Base-by-base conservation (phyloP, 2,888 invertebrate genomes). In the Fragum whitleyi region DNA sequence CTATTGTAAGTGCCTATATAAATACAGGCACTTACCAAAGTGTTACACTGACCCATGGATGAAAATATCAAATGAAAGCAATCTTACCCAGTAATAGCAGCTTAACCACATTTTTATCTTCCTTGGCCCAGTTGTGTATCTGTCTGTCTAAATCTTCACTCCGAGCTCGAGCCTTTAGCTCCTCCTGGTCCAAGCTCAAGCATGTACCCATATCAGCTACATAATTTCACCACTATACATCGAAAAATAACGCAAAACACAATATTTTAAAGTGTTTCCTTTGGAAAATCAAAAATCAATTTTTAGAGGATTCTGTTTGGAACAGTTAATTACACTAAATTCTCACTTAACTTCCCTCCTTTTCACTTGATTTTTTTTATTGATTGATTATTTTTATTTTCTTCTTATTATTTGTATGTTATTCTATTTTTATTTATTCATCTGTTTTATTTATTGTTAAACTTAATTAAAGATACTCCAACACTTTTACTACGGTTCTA, bases 121-220 rank as follows among this genome's bases (percentile, higher is more conserved):
- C 95, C 90, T 95, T 95, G 11, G 95, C 95, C 83, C 95, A 94
- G 85, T 95, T 95, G 74, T 95, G 95, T 59, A 96, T 93, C 89
- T 95, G 95, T 86, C 95, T 94, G 91, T 96, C 96, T 77, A 96
- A 96, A 89, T 95, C 95, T 86, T 95, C 95, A 91, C 96, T 96
- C 57, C 95, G 93, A 85, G 95, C 94, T 77, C 95, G 94, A 79
- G 96, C 96, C 92, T 95, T 92, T 62, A 90, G 73, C 71, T 93
- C 92, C 36, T 96, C 96, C 89, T 95, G 95, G 94, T 96, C 96
- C 90, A 95, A 91, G 89, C 96, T 95, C 92, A 96, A 93, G 93
- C 96, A 96, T 93, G 95, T 95, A 92, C 96, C 96, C 96, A 96
- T 96, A 39, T 42, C 61, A 42, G 42, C 65, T 65, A 65, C 65